Evolutionary conservation across 2,888 invertebrate species (phyloP).

Genomic region (Polylopha cassiicola): DNA sequence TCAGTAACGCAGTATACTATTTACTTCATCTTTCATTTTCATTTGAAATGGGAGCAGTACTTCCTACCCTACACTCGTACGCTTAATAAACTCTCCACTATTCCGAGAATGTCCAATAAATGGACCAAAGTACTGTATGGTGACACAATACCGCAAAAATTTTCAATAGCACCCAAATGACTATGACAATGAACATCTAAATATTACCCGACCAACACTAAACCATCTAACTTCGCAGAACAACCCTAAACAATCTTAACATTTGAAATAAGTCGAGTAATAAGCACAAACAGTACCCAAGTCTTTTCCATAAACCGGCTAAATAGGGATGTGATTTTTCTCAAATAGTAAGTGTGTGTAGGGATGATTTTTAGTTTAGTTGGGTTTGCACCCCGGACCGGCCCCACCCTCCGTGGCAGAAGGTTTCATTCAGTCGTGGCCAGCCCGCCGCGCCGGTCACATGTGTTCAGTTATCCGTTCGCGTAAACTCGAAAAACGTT

Average conservation of each 20-base stretch:
- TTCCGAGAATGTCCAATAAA: constrained; percentile 19
- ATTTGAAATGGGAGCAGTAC: too few species aligned
- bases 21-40: too few species aligned
- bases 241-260: constrained; percentile 3
- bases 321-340: constrained; percentile 28
- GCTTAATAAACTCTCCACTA: constrained; percentile 14
- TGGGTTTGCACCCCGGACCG: constrained; percentile 37
- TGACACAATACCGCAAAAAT: constrained; percentile 21
- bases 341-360: constrained; percentile 20
- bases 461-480: constrained; percentile 26
- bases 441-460: constrained; percentile 37
- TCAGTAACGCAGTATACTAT: too few species aligned
- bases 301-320: constrained; percentile 49
- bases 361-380: constrained; percentile 34
- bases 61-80: too few species aligned
- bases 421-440: constrained; percentile 62
- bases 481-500: constrained; percentile 48
- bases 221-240: constrained; percentile 2
- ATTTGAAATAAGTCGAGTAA: constrained; percentile 32
- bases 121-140: constrained; percentile 19
- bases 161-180: constrained; percentile 25
- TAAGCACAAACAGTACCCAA: constrained; percentile 40
- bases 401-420: constrained; percentile 60
- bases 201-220: constrained; percentile 21
- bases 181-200: constrained; percentile 25